Base-by-base conservation (phyloP, 64 coral and sea anemone genomes). In the Stichodactyla helianthus region DNA sequence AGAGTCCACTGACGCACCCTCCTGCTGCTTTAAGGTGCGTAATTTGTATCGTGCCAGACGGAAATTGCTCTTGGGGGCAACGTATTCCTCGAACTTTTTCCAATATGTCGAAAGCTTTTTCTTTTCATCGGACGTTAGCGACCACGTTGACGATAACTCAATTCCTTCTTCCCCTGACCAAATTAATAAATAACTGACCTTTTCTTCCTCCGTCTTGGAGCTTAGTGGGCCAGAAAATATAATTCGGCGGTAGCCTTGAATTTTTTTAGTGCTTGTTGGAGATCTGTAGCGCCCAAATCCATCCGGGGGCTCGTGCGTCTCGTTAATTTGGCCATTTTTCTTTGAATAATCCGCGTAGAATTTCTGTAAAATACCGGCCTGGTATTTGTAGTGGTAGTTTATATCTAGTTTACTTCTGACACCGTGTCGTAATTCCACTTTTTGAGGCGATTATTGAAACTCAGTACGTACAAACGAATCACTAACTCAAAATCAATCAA, bases 31-130 rank as follows among this genome's bases (percentile, higher is more conserved):
- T 7, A 89, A 19, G 4, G 87, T 89, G 19, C 92, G 71, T 18
- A 93, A 31, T 56, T 89, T 89, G 79, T 82, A 93, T 28, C 92
- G 63, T 57, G 92, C 83, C 20, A 89, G 87, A 12, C 76, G 63
- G 25, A 94, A 94, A 56, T 90, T 89, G 18, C 88, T 89, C 44
- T 94, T 87, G 0, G 84, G 84, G 44, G 92, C 56, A 0, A 89
- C 77, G 22, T 83, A 93, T 7, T 86, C 77, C 61, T 93, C 88
- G 13, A 90, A 93, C 54, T 87, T 89, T 6, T 22, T 50, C 88
- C 84, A 93, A 31, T 89, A 93, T 20, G 92, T 89, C 19, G 6
- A 13, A 2, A 93, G 18, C 70, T 90, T 89, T 26, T 89, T 82
- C 44, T 59, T 85, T n/a, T 93, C 87, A 1, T 79, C 82, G 0